Evolutionary conservation across 2,797 vertebrate genomes (phyloP), one percentile per base, ranked within the genome.

Genomic region (Psittacula derbiana): DNA sequence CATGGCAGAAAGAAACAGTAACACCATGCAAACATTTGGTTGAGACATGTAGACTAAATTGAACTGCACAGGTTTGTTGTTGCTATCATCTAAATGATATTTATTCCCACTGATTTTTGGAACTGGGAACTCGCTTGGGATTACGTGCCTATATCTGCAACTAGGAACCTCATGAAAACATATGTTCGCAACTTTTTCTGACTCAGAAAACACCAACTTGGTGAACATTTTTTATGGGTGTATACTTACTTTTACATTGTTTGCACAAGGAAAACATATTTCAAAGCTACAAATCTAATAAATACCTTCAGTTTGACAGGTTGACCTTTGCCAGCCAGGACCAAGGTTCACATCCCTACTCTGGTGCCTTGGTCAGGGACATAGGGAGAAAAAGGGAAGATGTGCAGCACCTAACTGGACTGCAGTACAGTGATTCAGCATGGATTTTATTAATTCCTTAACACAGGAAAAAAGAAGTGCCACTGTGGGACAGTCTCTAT

Each of bases 401-500:
- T 0, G 4, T 9, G 46, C 36, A 80, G 57, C 21, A 36, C 0
- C 8, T 25, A 18, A 0, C 5, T 2, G 2, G 19, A 57, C 10
- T 60, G 61, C 28, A 31, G 9, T 21, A 28, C 16, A 64, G 49
- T 2, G 1, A 40, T 44, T 74, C 47, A 60, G 58, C 0, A 5
- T 84, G 17, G 62, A 55, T 86, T 71, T 84, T 38, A 90, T 79
- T 78, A 78, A 81, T 71, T 81, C 12, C 53, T 65, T 74, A 75
- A 38, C 8, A 33, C 2, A 55, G 38, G 61, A 88, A 52, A 92
- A 76, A 66, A 40, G 57, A 72, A 72, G 16, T 8, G n/a, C n/a
- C 82, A 14, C 47, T 28, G 4, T 31, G 67, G 60, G 38, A 85
- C 10, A 2, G 27, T n/a, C 71, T 80, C 28, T 67, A 15, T 72